These are phyloP conservation scores for Scopus umbretta DNA, from an alignment of 2,113 vertebrate species.

Conservation along the genomic window DNA sequence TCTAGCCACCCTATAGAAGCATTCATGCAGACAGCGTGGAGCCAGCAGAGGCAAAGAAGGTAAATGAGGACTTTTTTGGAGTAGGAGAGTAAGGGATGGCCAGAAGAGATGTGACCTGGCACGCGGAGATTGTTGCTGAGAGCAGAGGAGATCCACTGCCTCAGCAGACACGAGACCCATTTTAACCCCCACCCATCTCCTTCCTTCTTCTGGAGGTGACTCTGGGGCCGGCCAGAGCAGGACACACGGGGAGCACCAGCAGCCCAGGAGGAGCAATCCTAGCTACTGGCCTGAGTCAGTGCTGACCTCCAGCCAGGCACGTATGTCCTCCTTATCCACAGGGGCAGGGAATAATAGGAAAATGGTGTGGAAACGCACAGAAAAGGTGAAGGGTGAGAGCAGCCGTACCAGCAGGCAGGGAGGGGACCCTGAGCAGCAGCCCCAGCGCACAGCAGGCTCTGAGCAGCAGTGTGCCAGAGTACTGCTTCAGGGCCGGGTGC, in stretches of 20 bases:
- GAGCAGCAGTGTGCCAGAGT: background rate
- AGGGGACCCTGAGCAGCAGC: background rate
- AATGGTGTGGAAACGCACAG: background rate
- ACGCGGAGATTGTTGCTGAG: background rate
- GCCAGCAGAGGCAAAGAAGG: background rate
- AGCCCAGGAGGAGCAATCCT: background rate
- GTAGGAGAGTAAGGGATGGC: background rate
- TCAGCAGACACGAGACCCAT: background rate
- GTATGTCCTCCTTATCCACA: background rate
- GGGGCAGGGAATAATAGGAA: background rate
- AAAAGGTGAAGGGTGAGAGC: accelerated
- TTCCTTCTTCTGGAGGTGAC: background rate
- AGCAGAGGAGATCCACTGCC: background rate
- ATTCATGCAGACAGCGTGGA: background rate
- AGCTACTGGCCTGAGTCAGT: background rate
- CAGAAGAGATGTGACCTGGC: background rate
- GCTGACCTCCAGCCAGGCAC: background rate
- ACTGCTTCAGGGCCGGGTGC: background rate
- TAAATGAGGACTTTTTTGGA: background rate
- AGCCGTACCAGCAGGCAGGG: accelerated
- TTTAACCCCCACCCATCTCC: background rate
- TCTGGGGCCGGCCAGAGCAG: background rate
- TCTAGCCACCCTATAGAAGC: background rate
- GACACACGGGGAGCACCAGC: background rate
- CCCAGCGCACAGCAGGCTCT: accelerated